Percentiles rank a stretch among this genome's conserved stretches.
Evolutionary conservation across 2,888 invertebrate genomes (phyloP).

Genomic region (Capitulum mitella): DNA sequence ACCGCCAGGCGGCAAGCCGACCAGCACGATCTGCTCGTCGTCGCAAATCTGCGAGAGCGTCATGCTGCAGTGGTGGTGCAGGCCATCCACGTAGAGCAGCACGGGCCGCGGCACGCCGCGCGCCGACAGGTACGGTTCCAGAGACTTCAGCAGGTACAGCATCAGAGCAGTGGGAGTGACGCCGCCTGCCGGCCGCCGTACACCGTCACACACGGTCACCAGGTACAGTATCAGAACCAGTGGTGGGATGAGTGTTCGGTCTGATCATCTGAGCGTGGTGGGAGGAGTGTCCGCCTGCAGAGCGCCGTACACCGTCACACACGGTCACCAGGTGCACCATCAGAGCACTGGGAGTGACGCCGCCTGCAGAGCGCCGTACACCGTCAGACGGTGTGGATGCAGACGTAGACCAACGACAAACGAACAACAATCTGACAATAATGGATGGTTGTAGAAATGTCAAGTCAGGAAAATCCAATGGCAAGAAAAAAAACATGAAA

Average conservation of each 20-base stretch:
- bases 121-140: background rate
- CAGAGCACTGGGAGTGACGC: no score
- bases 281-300: background rate
- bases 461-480: no score
- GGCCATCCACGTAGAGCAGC: background rate
- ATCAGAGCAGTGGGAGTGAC: background rate
- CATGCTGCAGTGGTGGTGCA: background rate
- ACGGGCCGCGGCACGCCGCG: background rate
- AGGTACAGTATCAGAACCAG: no score
- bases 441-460: no score
- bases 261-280: background rate
- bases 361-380: background rate
- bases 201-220: no score
- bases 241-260: no score
- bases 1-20: background rate
- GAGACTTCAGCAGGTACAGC: background rate
- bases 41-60: constrained; percentile 4
- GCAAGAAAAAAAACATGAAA: no score
- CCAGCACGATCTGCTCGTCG: constrained; percentile 6
- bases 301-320: background rate
- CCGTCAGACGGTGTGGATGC: no score
- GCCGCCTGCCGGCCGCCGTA: background rate
- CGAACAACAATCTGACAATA: no score
- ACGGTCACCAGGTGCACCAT: no score
- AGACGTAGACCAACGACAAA: no score